A percentile compares a stretch with the other conserved stretches of the same genome.
These are phyloP conservation scores for Rissa tridactyla DNA, from an alignment of 2,113 vertebrate genomes.

Conservation along the genomic window DNA sequence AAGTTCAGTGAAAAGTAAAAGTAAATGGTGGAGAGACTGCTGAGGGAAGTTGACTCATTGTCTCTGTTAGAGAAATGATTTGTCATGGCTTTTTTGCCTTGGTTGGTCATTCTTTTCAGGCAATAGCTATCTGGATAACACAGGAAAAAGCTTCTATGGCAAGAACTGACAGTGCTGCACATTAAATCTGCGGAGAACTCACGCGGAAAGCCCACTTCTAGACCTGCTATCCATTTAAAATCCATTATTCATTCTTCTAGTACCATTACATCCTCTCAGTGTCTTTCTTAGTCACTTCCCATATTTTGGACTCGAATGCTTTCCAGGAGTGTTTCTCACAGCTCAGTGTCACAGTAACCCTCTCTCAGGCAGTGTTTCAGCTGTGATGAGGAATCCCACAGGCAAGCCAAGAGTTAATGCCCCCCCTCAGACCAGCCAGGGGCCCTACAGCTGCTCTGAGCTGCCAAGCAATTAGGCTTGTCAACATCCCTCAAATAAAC, in stretches of 20 bases:
- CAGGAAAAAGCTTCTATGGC: constrained; percentile 1
- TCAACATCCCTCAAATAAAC: constrained; percentile 71
- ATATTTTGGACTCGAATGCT: not conserved
- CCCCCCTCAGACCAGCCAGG: constrained; percentile 38
- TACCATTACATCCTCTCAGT: not conserved
- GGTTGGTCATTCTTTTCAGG: constrained; percentile 10
- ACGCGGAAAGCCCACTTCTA: constrained; percentile 5
- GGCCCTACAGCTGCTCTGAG: constrained; percentile 60
- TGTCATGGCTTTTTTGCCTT: constrained; percentile 29
- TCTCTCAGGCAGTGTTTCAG: not conserved
- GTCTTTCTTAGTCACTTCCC: not conserved
- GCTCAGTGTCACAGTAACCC: not conserved
- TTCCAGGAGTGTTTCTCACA: not conserved
- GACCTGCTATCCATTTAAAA: not conserved
- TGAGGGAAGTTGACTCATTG: constrained; percentile 12
- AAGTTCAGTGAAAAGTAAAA: constrained; percentile 17
- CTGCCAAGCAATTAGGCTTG: constrained; percentile 72
- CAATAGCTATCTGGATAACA: not conserved
- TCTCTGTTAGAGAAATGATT: constrained; percentile 10
- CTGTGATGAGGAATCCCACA: not conserved
- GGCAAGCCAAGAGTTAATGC: constrained; percentile 62
- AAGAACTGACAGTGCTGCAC: not conserved
- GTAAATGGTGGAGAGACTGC: not conserved
- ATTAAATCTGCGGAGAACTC: not conserved
- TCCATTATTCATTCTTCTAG: not conserved